Percentiles rank a stretch among this genome's conserved stretches.
These are phyloP conservation scores for Hermodice carunculata DNA, from an alignment of 2,888 invertebrate genomes.

Conservation along the genomic window DNA sequence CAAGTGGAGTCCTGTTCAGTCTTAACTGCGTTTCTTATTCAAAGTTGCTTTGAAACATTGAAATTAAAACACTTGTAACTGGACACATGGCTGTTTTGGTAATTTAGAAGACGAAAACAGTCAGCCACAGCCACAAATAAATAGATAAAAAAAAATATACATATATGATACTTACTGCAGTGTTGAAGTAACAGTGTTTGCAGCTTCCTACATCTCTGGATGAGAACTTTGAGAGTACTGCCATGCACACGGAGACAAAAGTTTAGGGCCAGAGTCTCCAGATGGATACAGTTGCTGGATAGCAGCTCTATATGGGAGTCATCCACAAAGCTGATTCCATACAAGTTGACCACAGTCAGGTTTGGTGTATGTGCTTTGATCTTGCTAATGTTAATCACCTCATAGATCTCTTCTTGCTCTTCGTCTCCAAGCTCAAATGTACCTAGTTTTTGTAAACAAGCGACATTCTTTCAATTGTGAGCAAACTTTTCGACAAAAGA, in stretches of 20 bases:
- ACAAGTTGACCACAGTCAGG: constrained; percentile 95
- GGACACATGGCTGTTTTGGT: too few species aligned
- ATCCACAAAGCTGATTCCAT: constrained; percentile 98
- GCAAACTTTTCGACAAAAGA: background rate
- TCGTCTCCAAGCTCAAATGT: constrained; percentile 77
- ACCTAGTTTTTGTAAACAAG: too few species aligned
- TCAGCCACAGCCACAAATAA: too few species aligned
- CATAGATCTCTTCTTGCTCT: constrained; percentile 95
- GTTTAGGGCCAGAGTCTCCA: constrained; percentile 97
- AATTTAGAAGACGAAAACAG: too few species aligned
- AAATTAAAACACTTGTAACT: too few species aligned
- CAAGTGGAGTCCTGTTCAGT: too few species aligned
- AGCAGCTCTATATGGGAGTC: constrained; percentile 99
- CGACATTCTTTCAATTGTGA: too few species aligned
- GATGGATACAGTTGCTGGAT: constrained; percentile 87
- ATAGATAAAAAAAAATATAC: too few species aligned
- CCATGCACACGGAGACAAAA: constrained; percentile 82
- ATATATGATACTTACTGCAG: constrained; percentile 74
- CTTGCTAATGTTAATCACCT: constrained; percentile 94
- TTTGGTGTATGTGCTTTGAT: constrained; percentile 98
- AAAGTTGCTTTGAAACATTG: too few species aligned
- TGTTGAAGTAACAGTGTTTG: constrained; percentile 96
- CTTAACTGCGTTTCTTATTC: too few species aligned
- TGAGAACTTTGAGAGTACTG: constrained; percentile 29
- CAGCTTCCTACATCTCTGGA: constrained; percentile 74